Percentiles rank a stretch among this genome's conserved stretches.
These are phyloP conservation scores for Apeira syringaria DNA, from an alignment of 2,888 invertebrate species.

Conservation along the genomic window DNA sequence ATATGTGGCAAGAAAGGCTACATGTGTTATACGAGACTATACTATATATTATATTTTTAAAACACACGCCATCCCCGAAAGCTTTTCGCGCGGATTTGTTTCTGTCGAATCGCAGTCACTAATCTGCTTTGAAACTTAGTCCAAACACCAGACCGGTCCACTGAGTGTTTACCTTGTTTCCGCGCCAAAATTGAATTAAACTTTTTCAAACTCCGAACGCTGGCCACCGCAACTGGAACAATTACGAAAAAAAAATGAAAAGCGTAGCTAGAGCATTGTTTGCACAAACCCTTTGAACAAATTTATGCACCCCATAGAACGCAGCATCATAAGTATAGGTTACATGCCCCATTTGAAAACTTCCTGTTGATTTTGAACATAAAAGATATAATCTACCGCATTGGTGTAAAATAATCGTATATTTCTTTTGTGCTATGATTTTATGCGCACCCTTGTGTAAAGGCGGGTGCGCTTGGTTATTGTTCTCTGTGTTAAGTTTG, in stretches of 20 bases:
- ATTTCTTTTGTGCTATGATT: slow-evolving; percentile 79
- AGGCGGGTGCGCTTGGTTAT: slow-evolving; percentile 53
- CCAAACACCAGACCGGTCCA: slow-evolving; percentile 47
- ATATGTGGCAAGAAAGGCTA: no score
- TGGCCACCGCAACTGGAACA: slow-evolving; percentile 40
- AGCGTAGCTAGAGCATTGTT: slow-evolving; percentile 57
- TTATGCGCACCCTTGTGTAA: slow-evolving; percentile 60
- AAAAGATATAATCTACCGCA: slow-evolving; percentile 83
- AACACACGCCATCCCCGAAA: slow-evolving; percentile 27
- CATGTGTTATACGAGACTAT: no score
- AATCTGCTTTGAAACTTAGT: slow-evolving; percentile 58
- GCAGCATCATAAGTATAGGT: slow-evolving; percentile 80
- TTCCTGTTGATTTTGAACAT: slow-evolving; percentile 82
- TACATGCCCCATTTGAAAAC: slow-evolving; percentile 82
- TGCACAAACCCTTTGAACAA: slow-evolving; percentile 71
- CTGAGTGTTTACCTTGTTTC: slow-evolving; percentile 56
- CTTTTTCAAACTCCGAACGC: slow-evolving; percentile 46
- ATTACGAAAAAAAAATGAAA: slow-evolving; percentile 45
- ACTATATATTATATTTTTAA: no score
- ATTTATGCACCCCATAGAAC: slow-evolving; percentile 76
- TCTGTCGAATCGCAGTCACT: slow-evolving; percentile 42
- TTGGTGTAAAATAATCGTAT: slow-evolving; percentile 81
- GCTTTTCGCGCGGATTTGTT: slow-evolving; percentile 32
- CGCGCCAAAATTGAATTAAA: slow-evolving; percentile 60
- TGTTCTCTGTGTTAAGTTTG: slow-evolving; percentile 49